Percentiles rank a stretch among this genome's conserved stretches.
These are phyloP conservation scores for Pristionchus mayeri DNA, from an alignment of 2,888 invertebrate genomes.

Conservation along the genomic window DNA sequence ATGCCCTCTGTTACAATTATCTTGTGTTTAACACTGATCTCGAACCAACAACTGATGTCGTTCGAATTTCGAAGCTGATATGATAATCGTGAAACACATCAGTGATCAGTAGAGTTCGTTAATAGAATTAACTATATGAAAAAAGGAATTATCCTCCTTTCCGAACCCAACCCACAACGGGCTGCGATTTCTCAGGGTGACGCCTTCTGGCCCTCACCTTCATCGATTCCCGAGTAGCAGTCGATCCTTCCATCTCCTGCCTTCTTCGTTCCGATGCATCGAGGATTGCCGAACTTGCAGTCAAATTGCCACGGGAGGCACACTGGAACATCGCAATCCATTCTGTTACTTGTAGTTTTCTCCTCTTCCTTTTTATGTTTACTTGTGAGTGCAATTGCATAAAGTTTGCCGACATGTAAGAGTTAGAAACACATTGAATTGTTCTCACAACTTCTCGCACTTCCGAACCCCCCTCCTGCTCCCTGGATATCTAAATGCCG, in stretches of 20 bases:
- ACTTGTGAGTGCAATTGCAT: not conserved
- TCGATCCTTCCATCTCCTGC: slow-evolving; percentile 70
- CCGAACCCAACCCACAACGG: no score
- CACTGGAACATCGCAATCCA: slow-evolving; percentile 61
- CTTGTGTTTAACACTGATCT: no score
- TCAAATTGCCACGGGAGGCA: slow-evolving; percentile 75
- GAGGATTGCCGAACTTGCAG: slow-evolving; percentile 73
- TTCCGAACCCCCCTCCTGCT: not conserved
- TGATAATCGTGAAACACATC: no score
- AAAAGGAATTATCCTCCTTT: no score
- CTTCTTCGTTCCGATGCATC: slow-evolving; percentile 65
- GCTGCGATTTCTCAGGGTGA: no score
- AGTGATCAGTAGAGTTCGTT: no score
- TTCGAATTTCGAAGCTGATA: no score
- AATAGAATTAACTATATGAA: no score
- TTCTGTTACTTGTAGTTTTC: no score
- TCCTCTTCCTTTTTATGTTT: not conserved
- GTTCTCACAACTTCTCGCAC: not conserved
- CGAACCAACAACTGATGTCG: no score
- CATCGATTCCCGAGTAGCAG: slow-evolving; percentile 73
- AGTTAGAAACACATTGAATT: no score
- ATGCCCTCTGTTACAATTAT: no score
- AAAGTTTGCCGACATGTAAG: not conserved
- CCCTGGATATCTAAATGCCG: not conserved
- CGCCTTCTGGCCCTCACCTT: slow-evolving; percentile 64